These are phyloP conservation scores for Nylanderia fulva DNA, from an alignment of 1,140 invertebrate species.

Conservation along the genomic window DNA sequence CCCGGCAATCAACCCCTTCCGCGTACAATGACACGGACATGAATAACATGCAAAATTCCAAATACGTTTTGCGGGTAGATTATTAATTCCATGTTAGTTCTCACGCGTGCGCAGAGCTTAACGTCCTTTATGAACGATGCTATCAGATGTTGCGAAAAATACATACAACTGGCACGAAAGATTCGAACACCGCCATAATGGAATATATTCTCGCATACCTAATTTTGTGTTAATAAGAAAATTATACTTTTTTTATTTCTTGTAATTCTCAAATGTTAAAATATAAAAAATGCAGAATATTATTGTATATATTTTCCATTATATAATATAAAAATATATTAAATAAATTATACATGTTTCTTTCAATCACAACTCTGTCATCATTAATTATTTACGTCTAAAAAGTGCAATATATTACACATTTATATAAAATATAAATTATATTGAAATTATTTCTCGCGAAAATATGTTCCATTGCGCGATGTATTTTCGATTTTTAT, in stretches of 20 bases:
- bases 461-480: neutral
- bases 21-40: conserved; percentile 25
- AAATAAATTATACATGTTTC: no score
- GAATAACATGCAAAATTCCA: conserved; percentile 49
- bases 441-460: neutral
- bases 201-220: neutral
- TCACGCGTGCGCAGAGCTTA: conserved; percentile 2
- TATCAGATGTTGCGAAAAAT: conserved; percentile 15
- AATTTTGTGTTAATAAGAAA: neutral
- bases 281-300: neutral
- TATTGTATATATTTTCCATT: neutral
- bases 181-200: neutral
- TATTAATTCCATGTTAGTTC: conserved; percentile 68
- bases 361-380: neutral
- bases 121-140: neutral
- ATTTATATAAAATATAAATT: neutral
- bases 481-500: neutral
- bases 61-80: conserved; percentile 31
- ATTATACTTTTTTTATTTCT: neutral
- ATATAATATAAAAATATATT: no score
- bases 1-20: conserved; percentile 37
- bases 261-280: neutral
- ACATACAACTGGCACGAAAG: neutral
- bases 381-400: neutral
- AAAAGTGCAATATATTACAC: neutral